Base-by-base conservation (phyloP, 1,140 invertebrate species). In the Whitmania pigra region DNA sequence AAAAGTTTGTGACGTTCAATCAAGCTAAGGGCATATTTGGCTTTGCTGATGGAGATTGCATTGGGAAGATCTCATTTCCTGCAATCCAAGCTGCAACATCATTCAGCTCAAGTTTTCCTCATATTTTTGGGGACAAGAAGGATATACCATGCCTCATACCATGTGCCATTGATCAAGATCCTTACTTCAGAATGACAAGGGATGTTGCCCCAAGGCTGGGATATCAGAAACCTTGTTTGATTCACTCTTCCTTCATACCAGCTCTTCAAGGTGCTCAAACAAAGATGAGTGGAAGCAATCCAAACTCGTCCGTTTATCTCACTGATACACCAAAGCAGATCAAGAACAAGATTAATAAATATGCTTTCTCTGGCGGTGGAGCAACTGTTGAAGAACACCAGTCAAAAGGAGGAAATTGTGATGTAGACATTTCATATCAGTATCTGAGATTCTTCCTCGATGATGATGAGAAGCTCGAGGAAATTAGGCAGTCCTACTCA, bases 81-180 rank as follows among this genome's bases (percentile, higher is more conserved):
- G 89, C 94, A 0, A 89, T 94, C 69, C 94, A 99, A 84, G 96
- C 95, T 13, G 91, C 93, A 0, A 96, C 97, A 0, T 90, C 92
- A 17, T 88, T 99, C 78, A 92, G 92, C 0, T 89, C 89, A 15
- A 89, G 91, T n/a, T 99, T 99, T 84, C 96, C 96, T 0, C 88
- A 90, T 71, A 93, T 99, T 76, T 99, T 99, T 81, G 88, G 83
- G 49, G 79, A 86, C 3, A 85, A 88, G 71, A 88, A 87, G 69
- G 91, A 93, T 79, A 75, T 93, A 70, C 90, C 89, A 7, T 97
- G 93, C 79, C 84, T 99, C 0, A 96, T 99, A 75, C 96, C 96
- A 0, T 99, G 95, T 84, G 97, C 94, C 40, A 99, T 99, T 78
- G 97, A 99, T 86, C 97, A 99, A 86, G 96, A 99, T 84, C 96